Evolutionary conservation across 2,113 vertebrate species (phyloP).

Genomic region (Brienomyrus brachyistius): DNA sequence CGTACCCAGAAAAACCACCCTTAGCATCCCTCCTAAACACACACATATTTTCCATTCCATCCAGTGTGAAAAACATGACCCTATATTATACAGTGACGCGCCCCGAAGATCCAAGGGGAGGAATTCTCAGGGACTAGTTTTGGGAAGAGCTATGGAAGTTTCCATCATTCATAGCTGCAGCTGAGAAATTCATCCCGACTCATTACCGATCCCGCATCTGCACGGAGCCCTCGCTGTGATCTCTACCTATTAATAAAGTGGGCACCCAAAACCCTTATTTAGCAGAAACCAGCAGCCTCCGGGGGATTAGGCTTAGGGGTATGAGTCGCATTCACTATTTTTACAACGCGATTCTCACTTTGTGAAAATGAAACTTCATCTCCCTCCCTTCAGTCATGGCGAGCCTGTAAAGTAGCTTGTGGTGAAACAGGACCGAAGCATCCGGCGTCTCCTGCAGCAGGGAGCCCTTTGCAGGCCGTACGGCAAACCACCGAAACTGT

Average conservation of each 20-base stretch:
- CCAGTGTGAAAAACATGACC: background rate
- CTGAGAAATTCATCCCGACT: background rate
- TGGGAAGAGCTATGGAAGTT: slow-evolving; percentile 6
- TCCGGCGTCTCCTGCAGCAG: background rate
- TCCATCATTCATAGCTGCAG: background rate
- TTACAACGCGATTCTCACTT: background rate
- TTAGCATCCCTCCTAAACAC: background rate
- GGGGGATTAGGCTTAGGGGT: slow-evolving; percentile 19
- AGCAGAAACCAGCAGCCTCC: slow-evolving; percentile 15
- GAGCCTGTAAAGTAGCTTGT: background rate
- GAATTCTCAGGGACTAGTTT: background rate
- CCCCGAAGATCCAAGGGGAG: background rate
- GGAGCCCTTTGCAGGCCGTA: background rate
- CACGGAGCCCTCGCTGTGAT: background rate
- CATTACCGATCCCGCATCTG: background rate
- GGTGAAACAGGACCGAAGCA: background rate
- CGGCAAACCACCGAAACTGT: background rate
- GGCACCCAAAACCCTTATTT: slow-evolving; percentile 13
- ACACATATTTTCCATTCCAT: background rate
- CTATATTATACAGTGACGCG: background rate
- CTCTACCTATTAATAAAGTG: slow-evolving; percentile 22
- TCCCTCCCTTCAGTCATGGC: background rate
- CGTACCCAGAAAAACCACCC: background rate
- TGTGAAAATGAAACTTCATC: background rate
- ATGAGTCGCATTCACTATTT: background rate